A percentile compares a stretch with the other conserved stretches of the same genome.
phyloP scores from a whole-genome alignment of 2,888 invertebrate genomes.

The Tryphoninae sp. region DNA sequence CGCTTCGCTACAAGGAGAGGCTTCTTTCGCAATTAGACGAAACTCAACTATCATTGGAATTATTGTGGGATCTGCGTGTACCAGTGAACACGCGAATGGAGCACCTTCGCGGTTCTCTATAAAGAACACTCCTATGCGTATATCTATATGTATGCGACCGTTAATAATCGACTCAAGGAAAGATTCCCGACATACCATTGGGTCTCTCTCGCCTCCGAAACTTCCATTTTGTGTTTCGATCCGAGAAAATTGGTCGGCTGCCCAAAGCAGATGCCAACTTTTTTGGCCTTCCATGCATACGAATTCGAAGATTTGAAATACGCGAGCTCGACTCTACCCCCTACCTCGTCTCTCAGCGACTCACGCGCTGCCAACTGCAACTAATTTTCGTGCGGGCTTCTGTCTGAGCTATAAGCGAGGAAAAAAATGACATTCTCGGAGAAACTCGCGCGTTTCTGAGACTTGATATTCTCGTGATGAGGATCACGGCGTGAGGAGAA shows the following conservation, averaged over 20 bases:
- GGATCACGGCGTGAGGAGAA: neutral
- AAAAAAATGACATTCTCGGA: neutral
- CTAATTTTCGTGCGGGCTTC: slow-evolving; percentile 46
- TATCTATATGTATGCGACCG: neutral
- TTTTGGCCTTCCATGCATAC: slow-evolving; percentile 45
- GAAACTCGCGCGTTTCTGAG: neutral
- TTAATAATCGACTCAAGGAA: slow-evolving; percentile 36
- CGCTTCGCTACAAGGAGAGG: neutral
- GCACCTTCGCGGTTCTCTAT: slow-evolving; percentile 2
- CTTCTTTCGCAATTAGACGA: slow-evolving; percentile 55
- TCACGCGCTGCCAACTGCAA: slow-evolving; percentile 38
- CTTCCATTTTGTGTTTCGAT: slow-evolving; percentile 40
- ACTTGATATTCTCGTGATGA: slow-evolving; percentile 1
- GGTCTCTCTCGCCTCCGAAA: slow-evolving; percentile 1
- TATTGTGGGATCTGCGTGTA: slow-evolving; percentile 6
- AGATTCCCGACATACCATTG: neutral
- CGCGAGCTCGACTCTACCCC: slow-evolving; percentile 11
- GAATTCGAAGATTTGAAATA: slow-evolving; percentile 42
- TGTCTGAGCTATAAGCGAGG: neutral
- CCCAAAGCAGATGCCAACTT: slow-evolving; percentile 37
- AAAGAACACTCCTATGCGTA: neutral
- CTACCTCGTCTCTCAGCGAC: neutral
- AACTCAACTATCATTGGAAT: slow-evolving; percentile 45
- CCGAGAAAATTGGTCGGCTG: slow-evolving; percentile 55
- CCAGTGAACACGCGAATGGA: neutral